A percentile compares a stretch with the other conserved stretches of the same genome.
These are phyloP conservation scores for Muricea muricata DNA, from an alignment of 92 coral and sea anemone genomes.

Conservation along the genomic window DNA sequence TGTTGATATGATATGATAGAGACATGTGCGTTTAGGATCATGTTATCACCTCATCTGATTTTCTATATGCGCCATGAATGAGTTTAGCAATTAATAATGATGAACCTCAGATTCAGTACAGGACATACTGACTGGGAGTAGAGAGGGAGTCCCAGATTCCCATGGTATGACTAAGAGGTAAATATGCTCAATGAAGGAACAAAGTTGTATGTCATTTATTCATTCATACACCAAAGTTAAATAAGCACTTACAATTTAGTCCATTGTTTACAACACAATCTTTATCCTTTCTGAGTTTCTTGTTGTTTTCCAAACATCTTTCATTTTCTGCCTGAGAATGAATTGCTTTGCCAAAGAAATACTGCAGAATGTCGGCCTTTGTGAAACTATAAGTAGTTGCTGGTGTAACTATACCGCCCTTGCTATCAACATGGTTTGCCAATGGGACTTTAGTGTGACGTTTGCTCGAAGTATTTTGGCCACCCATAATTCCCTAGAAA, in stretches of 20 bases:
- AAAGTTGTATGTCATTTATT: no score
- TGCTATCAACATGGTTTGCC: background rate
- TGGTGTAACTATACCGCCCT: background rate
- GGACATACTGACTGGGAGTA: no score
- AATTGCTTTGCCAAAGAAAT: slow-evolving; percentile 27
- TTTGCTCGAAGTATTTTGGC: background rate
- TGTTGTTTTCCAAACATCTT: background rate
- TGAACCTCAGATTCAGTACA: no score
- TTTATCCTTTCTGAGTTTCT: background rate
- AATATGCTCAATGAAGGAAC: no score
- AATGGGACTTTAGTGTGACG: background rate
- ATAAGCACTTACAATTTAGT: background rate
- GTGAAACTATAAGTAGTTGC: background rate
- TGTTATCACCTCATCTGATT: background rate
- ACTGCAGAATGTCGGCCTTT: slow-evolving; percentile 14
- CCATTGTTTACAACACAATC: background rate
- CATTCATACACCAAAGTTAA: background rate
- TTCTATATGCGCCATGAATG: background rate
- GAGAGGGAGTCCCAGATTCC: no score
- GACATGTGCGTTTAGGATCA: background rate
- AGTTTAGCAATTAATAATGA: no score
- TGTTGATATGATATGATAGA: background rate
- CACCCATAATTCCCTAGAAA: slow-evolving; percentile 30
- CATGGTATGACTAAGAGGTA: no score
- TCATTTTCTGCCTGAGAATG: no score